These are phyloP conservation scores for Caenorhabditis drosophilae DNA, from an alignment of 2,888 invertebrate species.

Conservation along the genomic window DNA sequence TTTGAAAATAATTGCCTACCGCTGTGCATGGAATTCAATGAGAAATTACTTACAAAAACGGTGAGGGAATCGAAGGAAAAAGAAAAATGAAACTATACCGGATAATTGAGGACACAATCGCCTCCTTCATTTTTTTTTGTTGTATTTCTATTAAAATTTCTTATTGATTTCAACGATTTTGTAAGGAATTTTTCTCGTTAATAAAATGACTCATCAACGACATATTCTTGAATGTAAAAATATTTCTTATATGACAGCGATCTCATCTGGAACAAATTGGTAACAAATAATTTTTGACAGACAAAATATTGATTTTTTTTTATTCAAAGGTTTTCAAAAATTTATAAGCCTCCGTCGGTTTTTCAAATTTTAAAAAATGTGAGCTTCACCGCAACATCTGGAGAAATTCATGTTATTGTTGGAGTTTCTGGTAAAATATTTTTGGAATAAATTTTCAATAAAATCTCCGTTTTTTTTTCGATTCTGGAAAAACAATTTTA, in stretches of 20 bases:
- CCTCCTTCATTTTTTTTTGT: not conserved
- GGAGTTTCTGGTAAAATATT: constrained; percentile 82
- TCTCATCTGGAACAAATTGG: constrained; percentile 23
- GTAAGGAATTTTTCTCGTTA: not conserved
- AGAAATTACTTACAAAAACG: too few species aligned
- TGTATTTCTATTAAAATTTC: too few species aligned
- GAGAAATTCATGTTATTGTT: constrained; percentile 88
- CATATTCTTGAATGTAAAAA: constrained; percentile 53
- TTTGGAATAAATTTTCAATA: not conserved
- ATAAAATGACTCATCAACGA: too few species aligned
- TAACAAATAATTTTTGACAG: constrained; percentile 2
- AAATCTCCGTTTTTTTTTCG: constrained; percentile 72
- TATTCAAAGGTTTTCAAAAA: constrained; percentile 46
- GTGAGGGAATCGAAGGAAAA: not conserved
- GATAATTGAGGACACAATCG: constrained; percentile 1
- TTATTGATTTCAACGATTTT: not conserved
- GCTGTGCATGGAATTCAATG: too few species aligned
- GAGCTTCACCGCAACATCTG: constrained; percentile 86
- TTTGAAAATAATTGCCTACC: constrained; percentile 26
- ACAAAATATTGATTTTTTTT: not conserved
- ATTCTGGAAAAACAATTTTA: constrained; percentile 91
- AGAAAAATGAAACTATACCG: not conserved
- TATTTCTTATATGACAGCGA: constrained; percentile 59
- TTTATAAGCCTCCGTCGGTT: constrained; percentile 63
- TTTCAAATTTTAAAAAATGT: constrained; percentile 84